Evolutionary conservation across 2,113 vertebrate genomes (phyloP).

Genomic region (Bujurquina vittata): DNA sequence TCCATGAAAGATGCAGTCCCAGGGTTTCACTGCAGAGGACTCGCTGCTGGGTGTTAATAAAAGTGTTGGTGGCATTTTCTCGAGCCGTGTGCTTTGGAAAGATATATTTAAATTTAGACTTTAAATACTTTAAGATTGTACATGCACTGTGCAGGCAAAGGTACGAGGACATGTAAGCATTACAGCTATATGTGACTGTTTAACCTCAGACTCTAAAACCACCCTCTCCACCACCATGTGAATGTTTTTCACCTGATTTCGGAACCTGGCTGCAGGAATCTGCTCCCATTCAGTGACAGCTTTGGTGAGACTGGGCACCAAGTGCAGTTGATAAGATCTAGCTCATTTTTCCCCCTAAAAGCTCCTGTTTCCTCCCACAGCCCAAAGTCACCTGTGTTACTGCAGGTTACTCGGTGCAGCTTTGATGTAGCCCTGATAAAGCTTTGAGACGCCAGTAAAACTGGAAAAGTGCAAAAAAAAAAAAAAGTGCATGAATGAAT

Average conservation of each 20-base stretch:
- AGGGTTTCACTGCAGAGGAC: slow-evolving; percentile 36
- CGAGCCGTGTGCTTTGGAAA: background rate
- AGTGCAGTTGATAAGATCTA: background rate
- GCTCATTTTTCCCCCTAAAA: background rate
- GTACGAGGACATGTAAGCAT: background rate
- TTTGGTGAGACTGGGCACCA: background rate
- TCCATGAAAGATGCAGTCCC: slow-evolving; percentile 26
- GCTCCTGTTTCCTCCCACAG: background rate
- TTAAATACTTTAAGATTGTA: no score
- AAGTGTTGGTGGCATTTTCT: background rate
- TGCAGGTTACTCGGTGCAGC: background rate
- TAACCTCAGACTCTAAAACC: background rate
- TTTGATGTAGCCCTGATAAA: background rate
- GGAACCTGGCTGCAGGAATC: background rate
- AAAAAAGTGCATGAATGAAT: no score
- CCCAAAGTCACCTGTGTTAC: background rate
- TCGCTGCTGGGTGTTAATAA: background rate
- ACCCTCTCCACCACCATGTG: background rate
- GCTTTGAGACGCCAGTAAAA: background rate
- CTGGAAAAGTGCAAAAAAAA: background rate
- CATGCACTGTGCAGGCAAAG: no score
- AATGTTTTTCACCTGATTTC: background rate
- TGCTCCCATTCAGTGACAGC: background rate
- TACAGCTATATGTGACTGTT: background rate
- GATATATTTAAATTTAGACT: background rate